These are phyloP conservation scores for Scotopteryx bipunctaria DNA, from an alignment of 2,888 invertebrate genomes.

Conservation along the genomic window DNA sequence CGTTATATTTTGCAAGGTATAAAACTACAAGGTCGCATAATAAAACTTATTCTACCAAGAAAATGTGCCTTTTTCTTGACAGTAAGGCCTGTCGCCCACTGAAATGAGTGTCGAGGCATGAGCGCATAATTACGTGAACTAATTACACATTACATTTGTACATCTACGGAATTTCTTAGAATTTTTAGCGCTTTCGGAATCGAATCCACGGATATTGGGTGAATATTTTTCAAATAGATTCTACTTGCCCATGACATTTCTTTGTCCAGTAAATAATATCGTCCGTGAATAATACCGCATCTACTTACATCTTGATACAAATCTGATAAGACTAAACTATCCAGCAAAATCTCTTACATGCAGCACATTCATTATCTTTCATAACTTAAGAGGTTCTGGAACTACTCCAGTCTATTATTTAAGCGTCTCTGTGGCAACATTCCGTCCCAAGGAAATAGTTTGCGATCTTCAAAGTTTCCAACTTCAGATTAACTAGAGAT, in stretches of 20 bases:
- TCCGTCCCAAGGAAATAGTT: constrained; percentile 60
- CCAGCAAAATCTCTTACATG: constrained; percentile 18
- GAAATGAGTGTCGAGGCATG: no score
- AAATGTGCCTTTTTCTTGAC: no score
- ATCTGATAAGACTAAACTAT: not conserved
- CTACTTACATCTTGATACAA: not conserved
- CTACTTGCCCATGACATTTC: not conserved
- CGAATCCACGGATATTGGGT: not conserved
- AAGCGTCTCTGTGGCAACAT: constrained; percentile 55
- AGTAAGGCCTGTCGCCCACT: no score
- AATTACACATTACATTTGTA: no score
- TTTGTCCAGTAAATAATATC: no score
- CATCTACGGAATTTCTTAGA: no score
- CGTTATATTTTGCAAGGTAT: not conserved
- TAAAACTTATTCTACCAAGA: not conserved
- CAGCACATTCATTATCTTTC: constrained; percentile 26
- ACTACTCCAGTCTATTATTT: constrained; percentile 41
- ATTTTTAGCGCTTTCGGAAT: not conserved
- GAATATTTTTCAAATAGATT: not conserved
- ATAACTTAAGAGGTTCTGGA: constrained; percentile 33
- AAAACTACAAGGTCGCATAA: not conserved
- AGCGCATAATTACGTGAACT: no score
- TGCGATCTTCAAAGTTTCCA: constrained; percentile 49
- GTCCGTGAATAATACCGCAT: no score
- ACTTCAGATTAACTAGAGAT: constrained; percentile 51